phyloP scores from a whole-genome alignment of 2,113 vertebrate genomes.

The Todiramphus chloris region DNA sequence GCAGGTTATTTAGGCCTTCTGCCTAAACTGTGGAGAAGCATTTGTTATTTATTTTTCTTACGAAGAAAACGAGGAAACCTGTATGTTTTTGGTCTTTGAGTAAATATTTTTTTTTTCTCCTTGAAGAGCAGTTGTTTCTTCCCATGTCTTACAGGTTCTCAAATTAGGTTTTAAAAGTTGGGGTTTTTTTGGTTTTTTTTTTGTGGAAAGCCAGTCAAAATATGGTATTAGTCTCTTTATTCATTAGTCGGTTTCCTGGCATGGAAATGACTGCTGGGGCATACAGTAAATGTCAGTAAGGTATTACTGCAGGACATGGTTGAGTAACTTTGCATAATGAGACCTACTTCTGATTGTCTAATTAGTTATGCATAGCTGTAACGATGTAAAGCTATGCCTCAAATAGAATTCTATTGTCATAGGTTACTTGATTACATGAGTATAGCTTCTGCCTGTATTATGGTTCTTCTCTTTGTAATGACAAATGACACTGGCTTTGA shows the following conservation, averaged over 20 bases:
- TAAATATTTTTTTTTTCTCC: background rate
- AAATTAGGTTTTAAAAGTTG: background rate
- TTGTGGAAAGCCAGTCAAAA: background rate
- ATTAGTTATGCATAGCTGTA: constrained; percentile 56
- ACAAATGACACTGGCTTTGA: background rate
- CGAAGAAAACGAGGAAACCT: background rate
- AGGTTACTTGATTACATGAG: constrained; percentile 43
- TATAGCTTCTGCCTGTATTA: background rate
- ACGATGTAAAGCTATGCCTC: constrained; percentile 31
- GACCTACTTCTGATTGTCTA: constrained; percentile 55
- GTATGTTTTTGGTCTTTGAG: background rate
- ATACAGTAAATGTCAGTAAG: background rate
- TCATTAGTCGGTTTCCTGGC: constrained; percentile 3
- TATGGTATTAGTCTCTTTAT: background rate
- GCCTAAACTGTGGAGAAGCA: background rate
- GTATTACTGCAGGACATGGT: constrained; percentile 34
- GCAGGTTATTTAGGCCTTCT: constrained; percentile 5
- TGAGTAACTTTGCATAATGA: constrained; percentile 58
- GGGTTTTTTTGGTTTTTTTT: background rate
- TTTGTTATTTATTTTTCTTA: background rate
- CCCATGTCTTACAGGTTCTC: background rate
- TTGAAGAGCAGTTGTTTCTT: background rate
- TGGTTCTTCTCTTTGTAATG: background rate
- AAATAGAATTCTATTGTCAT: constrained; percentile 50
- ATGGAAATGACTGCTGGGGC: constrained; percentile 32